Evolutionary conservation across 92 coral and sea anemone genomes (phyloP), one percentile per base, ranked within the genome.

Genomic region (Umimayanthus kanabou): DNA sequence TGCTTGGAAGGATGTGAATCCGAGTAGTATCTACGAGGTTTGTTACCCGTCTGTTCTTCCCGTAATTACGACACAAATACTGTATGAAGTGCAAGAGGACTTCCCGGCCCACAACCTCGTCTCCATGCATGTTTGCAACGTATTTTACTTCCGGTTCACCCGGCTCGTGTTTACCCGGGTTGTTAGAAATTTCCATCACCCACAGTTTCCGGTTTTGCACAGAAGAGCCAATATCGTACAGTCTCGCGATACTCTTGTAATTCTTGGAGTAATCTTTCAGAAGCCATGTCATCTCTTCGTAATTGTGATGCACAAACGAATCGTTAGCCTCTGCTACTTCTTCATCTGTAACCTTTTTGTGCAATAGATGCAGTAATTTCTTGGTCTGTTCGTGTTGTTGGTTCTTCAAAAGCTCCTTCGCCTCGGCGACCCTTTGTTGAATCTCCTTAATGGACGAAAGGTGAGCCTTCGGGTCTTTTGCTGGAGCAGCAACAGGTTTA

Each of bases 261-360:
- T 94, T 93, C 58, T 92, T 92, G 9, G 99, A 93, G 81, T 91
- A 94, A 11, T 91, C 96, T 89, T 97, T 97, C 75, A 97, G 69
- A 23, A 97, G 88, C 99, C 99, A 97, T 45, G 99, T 97, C 95
- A 97, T 89, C 89, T 97, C 99, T 87, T 97, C 98, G 85, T 97
- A 97, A 85, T 97, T 94, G 85, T 97, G 99, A 57, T 95, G 99
- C 61, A 91, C 84, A 85, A 97, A 97, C 78, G 96, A 93, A 23
- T 84, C 70, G 50, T 90, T 93, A 23, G 82, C 88, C 72, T 93
- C 94, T 66, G 70, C 50, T 30, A 93, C 85, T 77, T 95, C 98
- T 13, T 73, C 85, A 76, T 57, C 72, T 25, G 81, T 70, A 2
- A 67, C 55, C 18, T 76, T 92, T 25, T 75, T 64, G 61, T 88